phyloP scores from a whole-genome alignment of 2,797 vertebrate species.

The Myotis daubentonii region DNA sequence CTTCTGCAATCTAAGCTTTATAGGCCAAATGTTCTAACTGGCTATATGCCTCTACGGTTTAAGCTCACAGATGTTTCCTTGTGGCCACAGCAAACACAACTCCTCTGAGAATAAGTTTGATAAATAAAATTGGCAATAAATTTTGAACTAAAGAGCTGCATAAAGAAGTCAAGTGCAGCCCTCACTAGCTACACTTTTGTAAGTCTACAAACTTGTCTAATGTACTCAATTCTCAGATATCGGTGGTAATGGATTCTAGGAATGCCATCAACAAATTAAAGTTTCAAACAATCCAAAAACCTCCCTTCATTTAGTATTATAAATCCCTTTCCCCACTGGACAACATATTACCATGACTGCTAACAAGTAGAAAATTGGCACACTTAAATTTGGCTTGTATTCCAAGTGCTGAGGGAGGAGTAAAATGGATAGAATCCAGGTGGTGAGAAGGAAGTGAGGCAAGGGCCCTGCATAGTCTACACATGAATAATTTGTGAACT shows the following conservation, averaged over 20 bases:
- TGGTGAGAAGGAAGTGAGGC: slow-evolving; percentile 28
- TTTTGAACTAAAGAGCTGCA: slow-evolving; percentile 57
- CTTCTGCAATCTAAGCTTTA: slow-evolving; percentile 74
- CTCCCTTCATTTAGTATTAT: neutral
- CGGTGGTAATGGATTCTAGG: neutral
- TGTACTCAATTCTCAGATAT: neutral
- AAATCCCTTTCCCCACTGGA: slow-evolving; percentile 45
- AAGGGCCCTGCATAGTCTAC: neutral
- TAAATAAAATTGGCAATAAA: slow-evolving; percentile 75
- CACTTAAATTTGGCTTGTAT: slow-evolving; percentile 26
- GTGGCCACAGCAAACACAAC: slow-evolving; percentile 78
- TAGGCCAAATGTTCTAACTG: slow-evolving; percentile 80
- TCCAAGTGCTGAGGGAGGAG: slow-evolving; percentile 64
- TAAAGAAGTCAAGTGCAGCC: slow-evolving; percentile 54
- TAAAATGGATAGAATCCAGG: slow-evolving; percentile 62
- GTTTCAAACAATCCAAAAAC: neutral
- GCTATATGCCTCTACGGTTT: slow-evolving; percentile 80
- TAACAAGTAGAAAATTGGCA: slow-evolving; percentile 69
- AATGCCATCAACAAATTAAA: slow-evolving; percentile 46
- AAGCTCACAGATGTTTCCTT: slow-evolving; percentile 84
- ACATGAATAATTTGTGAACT: slow-evolving; percentile 33
- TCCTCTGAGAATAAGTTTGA: slow-evolving; percentile 76
- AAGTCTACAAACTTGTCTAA: neutral
- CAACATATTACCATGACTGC: slow-evolving; percentile 22
- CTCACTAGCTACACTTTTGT: neutral